Evolutionary conservation across 2,797 vertebrate genomes (phyloP), one percentile per base, ranked within the genome.

Genomic region (Premnoplex brunnescens): DNA sequence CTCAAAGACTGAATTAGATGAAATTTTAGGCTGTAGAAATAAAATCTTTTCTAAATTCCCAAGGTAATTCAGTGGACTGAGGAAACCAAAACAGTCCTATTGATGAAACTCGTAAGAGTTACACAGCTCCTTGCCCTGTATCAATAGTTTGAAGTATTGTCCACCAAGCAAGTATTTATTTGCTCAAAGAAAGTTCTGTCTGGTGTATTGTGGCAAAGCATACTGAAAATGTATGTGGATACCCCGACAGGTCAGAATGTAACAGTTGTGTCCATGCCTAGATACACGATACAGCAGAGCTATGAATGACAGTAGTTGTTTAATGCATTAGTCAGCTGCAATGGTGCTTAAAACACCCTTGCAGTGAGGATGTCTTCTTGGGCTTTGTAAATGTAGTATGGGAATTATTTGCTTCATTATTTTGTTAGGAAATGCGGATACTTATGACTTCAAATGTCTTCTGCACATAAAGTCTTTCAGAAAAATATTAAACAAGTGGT

Each of bases 11-110:
- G 59, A 93, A 41, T 16, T 26, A 76, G 51, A 62, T 27, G 18
- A 86, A 72, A 86, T 48, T 88, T 68, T 79, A 80, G 30, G 6
- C 59, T 69, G 23, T 23, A 66, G 82, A 93, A 87, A 76, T 60
- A 79, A 82, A 85, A 52, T 11, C 1, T 52, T 66, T 82, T 76
- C 54, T 62, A 36, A 79, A 79, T 72, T 69, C 32, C 7, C 49
- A 72, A 59, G 21, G 17, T 62, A 85, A 67, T 90, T 77, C 56
- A 59, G 32, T 23, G 28, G 20, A 36, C n/a, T 48, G 20, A 58
- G 21, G n/a, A 86, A 90, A 80, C 21, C 18, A 74, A 88, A 86
- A 26, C 13, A 26, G 12, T 46, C 12, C 48, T 48, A 10, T 44
- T 58, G 54, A 55, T 39, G 18, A 75, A 73, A 74, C 21, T 76